Evolutionary conservation across 2,797 vertebrate species (phyloP).

Genomic region (Gambusia yucatana): DNA sequence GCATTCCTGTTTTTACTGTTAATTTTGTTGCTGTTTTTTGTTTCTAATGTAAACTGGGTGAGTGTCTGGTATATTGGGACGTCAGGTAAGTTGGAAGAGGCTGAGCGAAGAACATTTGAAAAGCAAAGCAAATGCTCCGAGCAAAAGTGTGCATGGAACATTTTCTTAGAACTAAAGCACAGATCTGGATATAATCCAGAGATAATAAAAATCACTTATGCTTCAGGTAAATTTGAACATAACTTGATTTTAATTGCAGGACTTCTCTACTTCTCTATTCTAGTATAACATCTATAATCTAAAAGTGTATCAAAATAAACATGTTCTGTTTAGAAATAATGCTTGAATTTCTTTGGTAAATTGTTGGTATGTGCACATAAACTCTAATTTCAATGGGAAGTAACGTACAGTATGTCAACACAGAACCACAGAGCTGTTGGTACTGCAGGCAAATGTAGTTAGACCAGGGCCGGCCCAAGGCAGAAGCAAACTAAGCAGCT

Average conservation of each 20-base stretch:
- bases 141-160: not conserved
- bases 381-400: not conserved
- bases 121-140: not conserved
- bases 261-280: not conserved
- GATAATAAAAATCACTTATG: not conserved
- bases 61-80: not conserved
- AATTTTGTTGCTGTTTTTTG: not conserved
- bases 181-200: not conserved
- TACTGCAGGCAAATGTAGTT: not conserved
- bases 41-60: not conserved
- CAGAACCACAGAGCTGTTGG: not conserved
- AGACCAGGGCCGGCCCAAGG: not conserved
- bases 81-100: not conserved
- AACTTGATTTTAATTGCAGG: not conserved
- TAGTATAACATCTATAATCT: not conserved
- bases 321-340: not conserved
- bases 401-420: not conserved
- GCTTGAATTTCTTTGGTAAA: not conserved
- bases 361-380: not conserved
- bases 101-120: not conserved
- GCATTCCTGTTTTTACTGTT: not conserved
- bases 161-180: not conserved
- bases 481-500: too few relatives aligned
- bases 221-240: not conserved
- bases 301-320: not conserved